Conservation (phyloP, 2,797 vertebrate species). For the Danio albolineatus region DNA sequence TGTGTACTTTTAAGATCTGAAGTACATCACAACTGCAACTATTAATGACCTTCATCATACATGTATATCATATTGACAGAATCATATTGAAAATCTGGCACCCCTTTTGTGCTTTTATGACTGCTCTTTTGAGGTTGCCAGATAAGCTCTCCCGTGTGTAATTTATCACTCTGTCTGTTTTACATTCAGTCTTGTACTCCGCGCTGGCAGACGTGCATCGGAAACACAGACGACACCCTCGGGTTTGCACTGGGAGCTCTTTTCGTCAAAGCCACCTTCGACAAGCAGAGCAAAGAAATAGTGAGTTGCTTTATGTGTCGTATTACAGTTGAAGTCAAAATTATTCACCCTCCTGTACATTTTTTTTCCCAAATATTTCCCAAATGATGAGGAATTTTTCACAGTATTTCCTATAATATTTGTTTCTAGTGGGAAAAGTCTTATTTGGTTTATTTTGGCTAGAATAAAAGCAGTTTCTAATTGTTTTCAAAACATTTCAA, state of each 20-base stretch:
- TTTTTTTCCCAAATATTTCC: too few species aligned
- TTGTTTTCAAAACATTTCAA: too few species aligned
- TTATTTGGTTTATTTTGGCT: too few species aligned
- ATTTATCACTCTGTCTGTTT: constrained; percentile 26
- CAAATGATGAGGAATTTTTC: too few species aligned
- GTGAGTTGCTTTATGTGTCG: constrained; percentile 78
- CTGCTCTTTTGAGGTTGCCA: background rate
- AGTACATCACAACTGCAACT: background rate
- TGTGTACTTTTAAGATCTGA: background rate
- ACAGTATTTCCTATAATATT: too few species aligned
- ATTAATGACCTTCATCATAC: background rate
- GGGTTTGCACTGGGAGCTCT: constrained; percentile 95
- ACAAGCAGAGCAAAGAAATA: constrained; percentile 94
- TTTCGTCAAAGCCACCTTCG: constrained; percentile 95
- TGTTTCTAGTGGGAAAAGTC: too few species aligned
- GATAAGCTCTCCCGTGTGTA: background rate
- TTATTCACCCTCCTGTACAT: too few species aligned
- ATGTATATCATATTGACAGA: background rate
- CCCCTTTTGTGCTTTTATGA: constrained; percentile 66
- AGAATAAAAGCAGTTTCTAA: too few species aligned
- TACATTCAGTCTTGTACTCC: constrained; percentile 89
- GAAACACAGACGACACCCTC: constrained; percentile 93
- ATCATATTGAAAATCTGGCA: too few species aligned
- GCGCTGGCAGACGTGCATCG: constrained; percentile 97
- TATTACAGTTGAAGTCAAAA: too few species aligned